Conservation (phyloP, 2,797 vertebrate genomes). For the Sebastes dallii region DNA sequence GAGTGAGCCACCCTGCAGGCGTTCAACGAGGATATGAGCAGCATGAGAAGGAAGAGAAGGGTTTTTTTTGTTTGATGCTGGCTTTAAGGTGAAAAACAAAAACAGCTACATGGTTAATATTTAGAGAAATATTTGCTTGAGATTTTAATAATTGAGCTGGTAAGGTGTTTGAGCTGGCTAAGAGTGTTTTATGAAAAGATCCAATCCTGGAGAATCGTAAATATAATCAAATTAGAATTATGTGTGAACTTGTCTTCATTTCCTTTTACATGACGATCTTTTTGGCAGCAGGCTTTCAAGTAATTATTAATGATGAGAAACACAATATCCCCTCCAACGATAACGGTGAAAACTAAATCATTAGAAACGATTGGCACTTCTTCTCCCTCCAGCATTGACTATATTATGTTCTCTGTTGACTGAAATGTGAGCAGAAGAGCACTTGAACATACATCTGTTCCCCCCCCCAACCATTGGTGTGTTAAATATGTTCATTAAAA, state of each 20-base stretch:
- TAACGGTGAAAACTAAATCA: constrained; percentile 2
- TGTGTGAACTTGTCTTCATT: background rate
- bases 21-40: constrained; percentile 10
- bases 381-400: background rate
- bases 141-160: background rate
- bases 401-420: background rate
- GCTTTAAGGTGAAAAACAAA: constrained; percentile 8
- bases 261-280: background rate
- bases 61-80: background rate
- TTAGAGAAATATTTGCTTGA: background rate
- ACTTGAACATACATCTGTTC: constrained; percentile 50
- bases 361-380: constrained; percentile 14
- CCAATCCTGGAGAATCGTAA: background rate
- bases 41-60: background rate
- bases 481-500: constrained; percentile 39
- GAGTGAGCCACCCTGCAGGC: constrained; percentile 30
- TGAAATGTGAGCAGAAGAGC: constrained; percentile 71
- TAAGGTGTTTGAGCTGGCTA: background rate
- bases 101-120: background rate
- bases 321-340: background rate
- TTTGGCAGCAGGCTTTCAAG: constrained; percentile 18
- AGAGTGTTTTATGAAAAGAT: background rate
- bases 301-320: constrained; percentile 21
- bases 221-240: background rate
- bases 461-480: constrained; percentile 21